phyloP scores from a whole-genome alignment of 2,113 vertebrate genomes.

The Atherinomorus stipes region DNA sequence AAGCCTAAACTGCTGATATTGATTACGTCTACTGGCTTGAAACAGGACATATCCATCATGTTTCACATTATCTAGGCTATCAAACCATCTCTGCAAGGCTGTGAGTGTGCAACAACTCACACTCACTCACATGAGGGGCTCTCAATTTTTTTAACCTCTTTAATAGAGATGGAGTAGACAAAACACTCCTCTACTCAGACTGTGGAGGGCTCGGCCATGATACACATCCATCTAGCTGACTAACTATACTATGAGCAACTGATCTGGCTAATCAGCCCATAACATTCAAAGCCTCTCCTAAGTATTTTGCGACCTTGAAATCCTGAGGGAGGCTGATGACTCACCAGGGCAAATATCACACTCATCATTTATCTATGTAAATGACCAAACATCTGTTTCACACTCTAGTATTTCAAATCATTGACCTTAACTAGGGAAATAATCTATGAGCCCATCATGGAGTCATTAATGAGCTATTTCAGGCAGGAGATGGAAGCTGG shows the following conservation, averaged over 20 bases:
- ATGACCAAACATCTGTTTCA: conserved; percentile 67
- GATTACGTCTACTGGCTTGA: conserved; percentile 56
- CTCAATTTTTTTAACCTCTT: conserved; percentile 62
- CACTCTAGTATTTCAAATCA: conserved; percentile 50
- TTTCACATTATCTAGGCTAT: conserved; percentile 54
- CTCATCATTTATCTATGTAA: conserved; percentile 58
- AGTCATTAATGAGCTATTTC: conserved; percentile 57
- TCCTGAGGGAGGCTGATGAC: conserved; percentile 54
- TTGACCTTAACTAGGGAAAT: conserved; percentile 64
- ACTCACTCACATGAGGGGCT: conserved; percentile 44
- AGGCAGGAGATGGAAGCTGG: conserved; percentile 36
- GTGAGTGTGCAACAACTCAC: conserved; percentile 53
- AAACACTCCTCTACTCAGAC: conserved; percentile 56
- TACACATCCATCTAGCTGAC: conserved; percentile 62
- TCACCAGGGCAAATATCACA: conserved; percentile 67
- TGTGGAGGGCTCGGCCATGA: conserved; percentile 45
- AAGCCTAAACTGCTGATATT: conserved; percentile 44
- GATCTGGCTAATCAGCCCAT: conserved; percentile 39
- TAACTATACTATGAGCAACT: conserved; percentile 51
- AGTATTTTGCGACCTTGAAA: conserved; percentile 69
- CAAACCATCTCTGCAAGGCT: conserved; percentile 36
- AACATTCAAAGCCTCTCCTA: conserved; percentile 38
- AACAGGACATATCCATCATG: conserved; percentile 63
- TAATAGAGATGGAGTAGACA: conserved; percentile 68
- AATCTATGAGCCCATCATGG: conserved; percentile 41